Base-by-base conservation (phyloP, 64 coral and sea anemone species). In the Astreopora myriophthalma region DNA sequence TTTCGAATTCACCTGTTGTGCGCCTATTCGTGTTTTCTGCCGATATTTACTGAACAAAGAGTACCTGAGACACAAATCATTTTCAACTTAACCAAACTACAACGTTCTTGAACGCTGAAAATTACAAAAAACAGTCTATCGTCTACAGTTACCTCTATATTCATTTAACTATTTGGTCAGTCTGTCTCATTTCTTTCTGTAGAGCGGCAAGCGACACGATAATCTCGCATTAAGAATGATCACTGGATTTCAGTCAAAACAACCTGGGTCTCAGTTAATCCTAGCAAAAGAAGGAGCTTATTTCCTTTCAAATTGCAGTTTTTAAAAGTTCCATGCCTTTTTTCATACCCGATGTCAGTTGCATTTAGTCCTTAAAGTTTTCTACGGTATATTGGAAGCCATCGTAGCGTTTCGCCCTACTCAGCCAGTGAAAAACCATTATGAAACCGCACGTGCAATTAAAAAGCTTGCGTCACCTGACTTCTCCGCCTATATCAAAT, bases 1-100 rank as follows among this genome's bases (percentile, higher is more conserved):
- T n/a, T n/a, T n/a, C n/a, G n/a, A n/a, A n/a, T n/a, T n/a, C 67
- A 70, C 67, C 67, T 70, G 67, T 70, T 33, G 27, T 70, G 30
- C 8, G 32, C 26, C 5, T 6, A 8, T 67, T 22, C 17, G 64
- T 67, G 26, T 29, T 67, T 27, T 58, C 10, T 67, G 64, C 67
- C 9, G 67, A 17, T 70, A 29, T 14, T 33, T 70, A 33, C 8
- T 2, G 30, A 34, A 25, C 22, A 24, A 70, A 70, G 13, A 29
- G 13, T 1, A 3, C 28, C 30, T 70, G 28, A 33, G 26, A 33
- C 62, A 66, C 3, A 70, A 33, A 34, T 16, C 32, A 14, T 70
- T 28, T 70, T 33, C 30, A 14, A 12, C 17, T 70, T 26, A 27
- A 29, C 14, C 28, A 29, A 9, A 31, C 27, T 16, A 28, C 31